phyloP scores from a whole-genome alignment of 2,113 vertebrate genomes.

The Vicugna pacos region DNA sequence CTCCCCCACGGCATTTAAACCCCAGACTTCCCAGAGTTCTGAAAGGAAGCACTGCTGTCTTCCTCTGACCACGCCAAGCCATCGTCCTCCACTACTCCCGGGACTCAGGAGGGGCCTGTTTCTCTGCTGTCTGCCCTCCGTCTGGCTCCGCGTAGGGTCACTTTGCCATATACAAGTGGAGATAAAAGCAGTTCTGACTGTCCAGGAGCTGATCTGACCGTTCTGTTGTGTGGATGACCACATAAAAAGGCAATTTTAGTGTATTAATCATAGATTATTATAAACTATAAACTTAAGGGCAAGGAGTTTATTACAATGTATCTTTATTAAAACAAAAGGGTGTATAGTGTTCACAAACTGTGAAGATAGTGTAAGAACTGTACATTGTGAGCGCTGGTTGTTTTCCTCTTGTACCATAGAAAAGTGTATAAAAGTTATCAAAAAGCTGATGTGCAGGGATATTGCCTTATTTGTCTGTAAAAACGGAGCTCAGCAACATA shows the following conservation, averaged over 20 bases:
- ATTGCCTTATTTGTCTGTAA: slow-evolving; percentile 92
- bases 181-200: slow-evolving; percentile 74
- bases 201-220: slow-evolving; percentile 70
- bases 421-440: slow-evolving; percentile 90
- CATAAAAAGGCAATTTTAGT: slow-evolving; percentile 76
- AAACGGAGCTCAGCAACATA: slow-evolving; percentile 88
- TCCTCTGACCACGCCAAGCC: not conserved
- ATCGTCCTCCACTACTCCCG: slow-evolving; percentile 44
- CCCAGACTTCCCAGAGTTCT: slow-evolving; percentile 53
- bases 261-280: slow-evolving; percentile 81
- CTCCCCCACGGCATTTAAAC: not conserved
- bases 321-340: slow-evolving; percentile 91
- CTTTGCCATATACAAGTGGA: slow-evolving; percentile 48
- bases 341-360: slow-evolving; percentile 94
- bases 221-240: slow-evolving; percentile 73
- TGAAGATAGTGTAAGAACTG: slow-evolving; percentile 92
- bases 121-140: not conserved
- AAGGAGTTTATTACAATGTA: slow-evolving; percentile 92
- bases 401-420: slow-evolving; percentile 90
- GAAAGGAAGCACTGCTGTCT: slow-evolving; percentile 42
- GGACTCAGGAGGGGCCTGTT: not conserved
- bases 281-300: slow-evolving; percentile 85
- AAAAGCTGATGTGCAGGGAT: slow-evolving; percentile 92
- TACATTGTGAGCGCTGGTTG: slow-evolving; percentile 90
- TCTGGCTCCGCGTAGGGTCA: not conserved